Conservation (phyloP, 2,888 invertebrate species). For the Agrochola litura region DNA sequence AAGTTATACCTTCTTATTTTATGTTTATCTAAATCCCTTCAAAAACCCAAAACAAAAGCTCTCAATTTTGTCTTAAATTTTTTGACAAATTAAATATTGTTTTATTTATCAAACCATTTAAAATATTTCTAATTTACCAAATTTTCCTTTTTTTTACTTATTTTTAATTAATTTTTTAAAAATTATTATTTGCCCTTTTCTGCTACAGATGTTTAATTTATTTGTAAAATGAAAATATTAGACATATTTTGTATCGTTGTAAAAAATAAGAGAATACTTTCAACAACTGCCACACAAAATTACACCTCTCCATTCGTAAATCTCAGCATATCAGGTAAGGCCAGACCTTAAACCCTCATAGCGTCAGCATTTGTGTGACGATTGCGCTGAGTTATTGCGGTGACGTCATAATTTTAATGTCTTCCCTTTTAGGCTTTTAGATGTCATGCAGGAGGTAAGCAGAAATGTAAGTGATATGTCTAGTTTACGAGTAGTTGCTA, state of each 20-base stretch:
- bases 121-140: too few relatives aligned
- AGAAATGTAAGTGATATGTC: constrained; percentile 22
- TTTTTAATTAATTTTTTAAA: too few relatives aligned
- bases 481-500: constrained; percentile 1
- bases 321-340: constrained; percentile 53
- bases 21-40: too few relatives aligned
- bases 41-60: too few relatives aligned
- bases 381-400: constrained; percentile 60
- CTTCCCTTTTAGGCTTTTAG: constrained; percentile 45
- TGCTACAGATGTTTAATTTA: background rate
- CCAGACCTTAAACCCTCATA: constrained; percentile 48
- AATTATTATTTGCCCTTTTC: too few relatives aligned
- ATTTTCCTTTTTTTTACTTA: too few relatives aligned
- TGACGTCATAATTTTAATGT: constrained; percentile 61
- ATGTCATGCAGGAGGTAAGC: constrained; percentile 21
- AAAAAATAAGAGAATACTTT: background rate
- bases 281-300: background rate
- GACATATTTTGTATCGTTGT: background rate
- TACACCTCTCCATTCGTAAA: constrained; percentile 23
- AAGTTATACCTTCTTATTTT: too few relatives aligned
- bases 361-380: constrained; percentile 60
- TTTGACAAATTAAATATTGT: too few relatives aligned
- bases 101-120: too few relatives aligned
- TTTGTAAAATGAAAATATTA: background rate
- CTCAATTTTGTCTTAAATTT: too few relatives aligned